Evolutionary conservation across 2,797 vertebrate species (phyloP).

Genomic region (Onychomys arenicola): DNA sequence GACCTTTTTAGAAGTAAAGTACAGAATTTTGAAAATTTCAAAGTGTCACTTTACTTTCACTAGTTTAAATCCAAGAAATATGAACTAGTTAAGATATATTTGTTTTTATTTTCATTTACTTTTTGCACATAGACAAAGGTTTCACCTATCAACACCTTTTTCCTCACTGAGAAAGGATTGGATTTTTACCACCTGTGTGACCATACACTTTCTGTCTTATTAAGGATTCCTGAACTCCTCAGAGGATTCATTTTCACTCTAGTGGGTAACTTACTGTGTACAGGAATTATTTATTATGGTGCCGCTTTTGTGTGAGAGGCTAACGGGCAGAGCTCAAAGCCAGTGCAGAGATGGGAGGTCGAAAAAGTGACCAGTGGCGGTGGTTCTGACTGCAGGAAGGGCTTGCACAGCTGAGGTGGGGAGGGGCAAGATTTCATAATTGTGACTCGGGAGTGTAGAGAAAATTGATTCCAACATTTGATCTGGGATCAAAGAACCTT

Average conservation of each 20-base stretch:
- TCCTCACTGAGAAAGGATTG: background rate
- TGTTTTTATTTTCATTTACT: background rate
- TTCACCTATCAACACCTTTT: background rate
- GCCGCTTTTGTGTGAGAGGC: constrained; percentile 56
- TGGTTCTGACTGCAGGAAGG: constrained; percentile 70
- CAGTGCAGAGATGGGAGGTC: constrained; percentile 59
- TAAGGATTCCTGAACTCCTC: constrained; percentile 62
- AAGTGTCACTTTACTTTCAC: background rate
- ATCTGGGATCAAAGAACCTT: constrained; percentile 84
- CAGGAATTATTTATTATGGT: constrained; percentile 62
- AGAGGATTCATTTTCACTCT: constrained; percentile 51
- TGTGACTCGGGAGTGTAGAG: constrained; percentile 81
- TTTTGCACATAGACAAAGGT: background rate
- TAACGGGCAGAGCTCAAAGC: constrained; percentile 75
- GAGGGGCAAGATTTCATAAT: constrained; percentile 58
- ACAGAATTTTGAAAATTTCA: background rate
- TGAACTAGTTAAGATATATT: background rate
- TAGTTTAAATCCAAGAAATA: constrained; percentile 40
- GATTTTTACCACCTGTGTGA: background rate
- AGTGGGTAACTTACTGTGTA: constrained; percentile 65
- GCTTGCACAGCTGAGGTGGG: constrained; percentile 38
- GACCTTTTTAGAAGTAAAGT: background rate
- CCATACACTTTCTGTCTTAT: constrained; percentile 25
- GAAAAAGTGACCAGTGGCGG: constrained; percentile 78
- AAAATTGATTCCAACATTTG: constrained; percentile 85